phyloP scores from a whole-genome alignment of 2,888 invertebrate species.

The Polylopha cassiicola region DNA sequence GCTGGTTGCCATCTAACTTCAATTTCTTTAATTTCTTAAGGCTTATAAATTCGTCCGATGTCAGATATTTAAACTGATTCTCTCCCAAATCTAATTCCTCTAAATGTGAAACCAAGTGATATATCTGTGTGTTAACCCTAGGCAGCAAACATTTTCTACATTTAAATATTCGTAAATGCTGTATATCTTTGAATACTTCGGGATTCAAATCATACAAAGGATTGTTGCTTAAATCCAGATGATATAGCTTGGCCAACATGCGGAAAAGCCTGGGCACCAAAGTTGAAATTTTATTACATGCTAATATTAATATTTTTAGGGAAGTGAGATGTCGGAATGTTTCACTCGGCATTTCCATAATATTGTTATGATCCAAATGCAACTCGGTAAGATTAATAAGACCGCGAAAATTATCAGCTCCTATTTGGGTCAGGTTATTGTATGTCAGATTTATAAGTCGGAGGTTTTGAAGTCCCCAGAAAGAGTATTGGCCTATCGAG shows the following conservation, averaged over 20 bases:
- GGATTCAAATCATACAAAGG: slow-evolving; percentile 84
- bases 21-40: slow-evolving; percentile 80
- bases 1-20: slow-evolving; percentile 85
- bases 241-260: slow-evolving; percentile 83
- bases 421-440: slow-evolving; percentile 84
- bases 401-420: slow-evolving; percentile 86
- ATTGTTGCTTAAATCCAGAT: slow-evolving; percentile 86
- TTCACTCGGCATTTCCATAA: slow-evolving; percentile 84
- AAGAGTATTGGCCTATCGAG: slow-evolving; percentile 86
- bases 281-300: slow-evolving; percentile 81
- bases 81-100: slow-evolving; percentile 86
- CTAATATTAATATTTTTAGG: slow-evolving; percentile 80
- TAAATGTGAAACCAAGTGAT: slow-evolving; percentile 84
- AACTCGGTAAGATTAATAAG: slow-evolving; percentile 83
- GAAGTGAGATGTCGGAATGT: slow-evolving; percentile 85
- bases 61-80: slow-evolving; percentile 85
- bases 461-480: slow-evolving; percentile 85
- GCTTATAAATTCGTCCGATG: slow-evolving; percentile 83
- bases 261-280: slow-evolving; percentile 85
- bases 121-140: slow-evolving; percentile 87
- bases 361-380: slow-evolving; percentile 84
- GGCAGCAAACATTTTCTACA: slow-evolving; percentile 84
- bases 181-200: slow-evolving; percentile 86
- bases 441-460: slow-evolving; percentile 80
- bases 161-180: slow-evolving; percentile 82